Percentiles rank a stretch among this genome's conserved stretches.
Conservation (phyloP, 1,140 invertebrate genomes). For the Heliconius hermathena region DNA sequence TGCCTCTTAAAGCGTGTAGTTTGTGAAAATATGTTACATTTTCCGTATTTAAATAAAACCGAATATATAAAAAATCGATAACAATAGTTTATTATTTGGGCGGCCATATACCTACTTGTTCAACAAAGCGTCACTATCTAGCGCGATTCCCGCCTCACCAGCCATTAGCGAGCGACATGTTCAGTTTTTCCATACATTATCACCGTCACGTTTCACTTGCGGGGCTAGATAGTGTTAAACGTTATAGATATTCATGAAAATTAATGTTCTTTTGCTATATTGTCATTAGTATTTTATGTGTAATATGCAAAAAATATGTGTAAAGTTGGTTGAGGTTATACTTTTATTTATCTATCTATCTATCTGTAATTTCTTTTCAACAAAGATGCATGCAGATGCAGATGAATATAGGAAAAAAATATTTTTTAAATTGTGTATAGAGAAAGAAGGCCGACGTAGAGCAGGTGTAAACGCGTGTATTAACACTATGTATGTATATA, state of each 20-base stretch:
- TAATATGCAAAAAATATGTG: not conserved
- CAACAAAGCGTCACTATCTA: constrained; percentile 30
- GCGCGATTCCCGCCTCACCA: constrained; percentile 18
- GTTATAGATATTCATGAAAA: constrained; percentile 11
- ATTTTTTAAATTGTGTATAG: too few relatives aligned
- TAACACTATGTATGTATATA: too few relatives aligned
- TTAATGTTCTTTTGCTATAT: not conserved
- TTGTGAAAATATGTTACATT: not conserved
- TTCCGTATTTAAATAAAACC: not conserved
- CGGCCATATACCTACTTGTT: not conserved
- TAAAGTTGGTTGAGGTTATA: not conserved
- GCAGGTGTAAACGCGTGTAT: too few relatives aligned
- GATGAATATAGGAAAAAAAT: too few relatives aligned
- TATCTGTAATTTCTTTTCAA: too few relatives aligned
- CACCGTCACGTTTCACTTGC: constrained; percentile 27
- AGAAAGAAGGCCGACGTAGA: too few relatives aligned
- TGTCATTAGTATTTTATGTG: not conserved
- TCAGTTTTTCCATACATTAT: constrained; percentile 17
- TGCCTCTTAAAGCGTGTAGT: too few relatives aligned
- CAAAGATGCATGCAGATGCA: too few relatives aligned
- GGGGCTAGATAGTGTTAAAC: constrained; percentile 33
- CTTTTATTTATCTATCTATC: too few relatives aligned
- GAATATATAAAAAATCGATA: too few relatives aligned
- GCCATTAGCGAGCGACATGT: constrained; percentile 33
- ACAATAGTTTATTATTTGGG: not conserved